Evolutionary conservation across 2,888 invertebrate genomes (phyloP).

Genomic region (Clostera curtula): DNA sequence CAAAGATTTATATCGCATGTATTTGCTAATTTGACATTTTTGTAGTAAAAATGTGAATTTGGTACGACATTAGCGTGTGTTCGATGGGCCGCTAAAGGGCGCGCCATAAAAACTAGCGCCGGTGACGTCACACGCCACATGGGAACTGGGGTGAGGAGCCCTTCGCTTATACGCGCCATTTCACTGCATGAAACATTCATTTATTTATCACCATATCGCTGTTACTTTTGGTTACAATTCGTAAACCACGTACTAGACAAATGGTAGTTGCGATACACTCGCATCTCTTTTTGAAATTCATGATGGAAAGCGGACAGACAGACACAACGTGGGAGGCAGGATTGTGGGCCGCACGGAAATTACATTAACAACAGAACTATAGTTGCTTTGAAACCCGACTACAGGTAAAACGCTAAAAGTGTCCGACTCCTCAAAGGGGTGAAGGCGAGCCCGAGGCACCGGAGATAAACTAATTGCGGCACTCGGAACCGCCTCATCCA

Average conservation of each 20-base stretch:
- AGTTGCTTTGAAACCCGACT: too few relatives aligned
- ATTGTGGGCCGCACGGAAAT: too few relatives aligned
- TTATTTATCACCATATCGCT: too few relatives aligned
- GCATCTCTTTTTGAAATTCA: too few relatives aligned
- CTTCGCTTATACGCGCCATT: conserved; percentile 1
- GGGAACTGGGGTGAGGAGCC: conserved; percentile 16
- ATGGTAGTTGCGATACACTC: too few relatives aligned
- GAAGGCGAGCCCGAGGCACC: not conserved
- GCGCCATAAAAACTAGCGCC: conserved; percentile 25
- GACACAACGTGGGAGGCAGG: too few relatives aligned
- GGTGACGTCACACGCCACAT: too few relatives aligned
- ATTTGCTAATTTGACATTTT: conserved; percentile 17
- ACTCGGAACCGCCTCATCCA: conserved; percentile 10
- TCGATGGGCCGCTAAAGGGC: conserved; percentile 25
- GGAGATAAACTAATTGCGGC: conserved; percentile 5
- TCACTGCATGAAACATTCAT: not conserved
- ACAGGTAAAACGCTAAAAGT: conserved; percentile 2
- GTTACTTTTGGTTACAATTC: too few relatives aligned
- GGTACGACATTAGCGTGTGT: conserved; percentile 16
- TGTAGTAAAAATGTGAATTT: conserved; percentile 15
- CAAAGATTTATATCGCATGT: conserved; percentile 5
- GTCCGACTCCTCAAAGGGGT: not conserved
- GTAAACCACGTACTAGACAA: too few relatives aligned
- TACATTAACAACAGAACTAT: too few relatives aligned
- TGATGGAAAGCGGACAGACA: too few relatives aligned